Conservation (phyloP, 2,113 vertebrate genomes). For the Cephalopterus ornatus region DNA sequence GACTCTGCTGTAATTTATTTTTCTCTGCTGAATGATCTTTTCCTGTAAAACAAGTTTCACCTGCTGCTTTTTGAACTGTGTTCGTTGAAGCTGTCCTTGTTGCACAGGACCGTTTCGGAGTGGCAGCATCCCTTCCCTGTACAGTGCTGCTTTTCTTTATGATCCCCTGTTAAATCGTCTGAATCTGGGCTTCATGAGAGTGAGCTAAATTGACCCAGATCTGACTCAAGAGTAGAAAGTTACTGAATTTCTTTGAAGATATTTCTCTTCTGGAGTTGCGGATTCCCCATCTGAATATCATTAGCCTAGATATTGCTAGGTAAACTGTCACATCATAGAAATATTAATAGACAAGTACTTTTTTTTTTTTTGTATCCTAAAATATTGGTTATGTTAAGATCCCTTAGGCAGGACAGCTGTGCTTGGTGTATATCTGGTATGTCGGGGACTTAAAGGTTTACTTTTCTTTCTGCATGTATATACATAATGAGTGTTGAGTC, state of each 20-base stretch:
- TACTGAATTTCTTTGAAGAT: background rate
- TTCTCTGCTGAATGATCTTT: background rate
- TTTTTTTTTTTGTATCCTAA: background rate
- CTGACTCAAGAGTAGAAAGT: background rate
- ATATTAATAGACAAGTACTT: background rate
- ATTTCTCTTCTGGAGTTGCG: background rate
- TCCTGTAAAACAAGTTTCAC: background rate
- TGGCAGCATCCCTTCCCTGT: background rate
- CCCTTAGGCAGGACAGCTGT: background rate
- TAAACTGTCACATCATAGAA: background rate
- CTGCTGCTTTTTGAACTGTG: background rate
- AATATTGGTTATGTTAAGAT: background rate
- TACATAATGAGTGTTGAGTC: background rate
- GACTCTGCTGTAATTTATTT: background rate
- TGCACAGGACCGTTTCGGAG: background rate
- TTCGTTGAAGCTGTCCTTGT: background rate
- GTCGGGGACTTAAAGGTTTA: background rate
- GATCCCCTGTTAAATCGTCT: background rate
- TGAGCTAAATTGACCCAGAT: background rate
- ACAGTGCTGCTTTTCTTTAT: background rate
- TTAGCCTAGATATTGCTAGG: background rate
- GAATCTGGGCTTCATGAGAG: background rate
- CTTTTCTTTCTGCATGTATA: background rate
- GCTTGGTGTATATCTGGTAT: background rate
- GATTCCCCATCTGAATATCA: background rate